Percentiles rank a stretch among this genome's conserved stretches.
Evolutionary conservation across 2,888 invertebrate genomes (phyloP).

Genomic region (Baccha elongata): DNA sequence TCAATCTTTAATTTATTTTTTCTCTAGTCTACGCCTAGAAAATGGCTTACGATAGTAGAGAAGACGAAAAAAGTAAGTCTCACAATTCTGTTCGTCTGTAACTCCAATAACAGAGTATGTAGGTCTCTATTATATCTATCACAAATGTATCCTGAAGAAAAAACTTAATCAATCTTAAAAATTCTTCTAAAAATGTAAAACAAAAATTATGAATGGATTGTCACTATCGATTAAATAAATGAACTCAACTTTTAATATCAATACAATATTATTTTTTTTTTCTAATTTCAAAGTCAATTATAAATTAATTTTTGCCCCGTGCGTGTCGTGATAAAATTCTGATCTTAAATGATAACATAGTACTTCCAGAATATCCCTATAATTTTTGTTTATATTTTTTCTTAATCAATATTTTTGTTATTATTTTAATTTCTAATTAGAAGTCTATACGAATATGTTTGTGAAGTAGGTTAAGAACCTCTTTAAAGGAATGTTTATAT

Average conservation of each 20-base stretch:
- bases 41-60: too few species aligned
- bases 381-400: neutral
- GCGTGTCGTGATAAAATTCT: neutral
- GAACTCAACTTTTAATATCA: too few species aligned
- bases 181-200: neutral
- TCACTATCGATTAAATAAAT: conserved; percentile 1
- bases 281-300: too few species aligned
- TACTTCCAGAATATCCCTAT: neutral
- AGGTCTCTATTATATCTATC: too few species aligned
- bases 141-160: too few species aligned
- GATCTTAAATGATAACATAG: neutral
- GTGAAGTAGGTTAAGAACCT: neutral
- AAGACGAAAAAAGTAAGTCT: too few species aligned
- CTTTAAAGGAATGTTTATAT: neutral
- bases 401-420: neutral
- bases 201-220: neutral
- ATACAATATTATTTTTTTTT: too few species aligned
- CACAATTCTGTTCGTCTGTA: too few species aligned
- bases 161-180: neutral
- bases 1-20: too few species aligned
- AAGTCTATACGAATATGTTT: neutral
- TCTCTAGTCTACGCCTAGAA: too few species aligned
- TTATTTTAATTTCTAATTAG: neutral
- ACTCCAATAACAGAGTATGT: too few species aligned
- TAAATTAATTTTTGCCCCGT: too few species aligned